These are phyloP conservation scores for Istiophorus platypterus DNA, from an alignment of 2,113 vertebrate genomes.

Conservation along the genomic window DNA sequence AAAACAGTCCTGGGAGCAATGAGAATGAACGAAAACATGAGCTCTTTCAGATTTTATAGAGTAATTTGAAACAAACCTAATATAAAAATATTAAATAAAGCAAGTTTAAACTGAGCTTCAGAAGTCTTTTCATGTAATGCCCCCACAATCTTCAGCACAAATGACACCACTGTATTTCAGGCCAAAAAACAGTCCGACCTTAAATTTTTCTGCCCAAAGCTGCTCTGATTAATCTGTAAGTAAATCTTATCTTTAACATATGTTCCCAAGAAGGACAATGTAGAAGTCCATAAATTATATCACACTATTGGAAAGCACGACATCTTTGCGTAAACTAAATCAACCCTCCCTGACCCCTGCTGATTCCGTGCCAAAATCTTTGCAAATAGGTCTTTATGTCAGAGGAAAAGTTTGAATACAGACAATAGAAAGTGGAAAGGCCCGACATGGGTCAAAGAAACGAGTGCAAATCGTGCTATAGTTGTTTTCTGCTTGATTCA, in stretches of 20 bases:
- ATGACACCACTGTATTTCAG: not conserved
- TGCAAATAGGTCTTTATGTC: not conserved
- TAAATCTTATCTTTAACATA: not conserved
- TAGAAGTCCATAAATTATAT: constrained; percentile 16
- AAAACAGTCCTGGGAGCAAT: too few relatives aligned
- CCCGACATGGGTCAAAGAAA: not conserved
- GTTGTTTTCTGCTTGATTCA: constrained; percentile 79
- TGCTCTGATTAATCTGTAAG: not conserved
- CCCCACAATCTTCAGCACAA: not conserved
- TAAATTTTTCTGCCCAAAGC: not conserved
- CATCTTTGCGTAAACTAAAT: constrained; percentile 19
- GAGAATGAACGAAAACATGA: too few relatives aligned
- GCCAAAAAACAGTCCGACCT: constrained; percentile 10
- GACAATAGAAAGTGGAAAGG: not conserved
- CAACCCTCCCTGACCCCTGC: not conserved
- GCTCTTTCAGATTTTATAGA: too few relatives aligned
- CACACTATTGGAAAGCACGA: constrained; percentile 4
- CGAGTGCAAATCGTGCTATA: constrained; percentile 52
- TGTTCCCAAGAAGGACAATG: constrained; percentile 16
- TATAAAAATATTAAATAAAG: not conserved
- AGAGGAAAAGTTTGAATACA: not conserved
- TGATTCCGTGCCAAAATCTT: constrained; percentile 13
- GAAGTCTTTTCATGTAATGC: not conserved
- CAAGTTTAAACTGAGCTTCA: not conserved
- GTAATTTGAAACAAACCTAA: not conserved